Evolutionary conservation across 2,797 vertebrate genomes (phyloP).

Genomic region (Micropoecilia bifurca): DNA sequence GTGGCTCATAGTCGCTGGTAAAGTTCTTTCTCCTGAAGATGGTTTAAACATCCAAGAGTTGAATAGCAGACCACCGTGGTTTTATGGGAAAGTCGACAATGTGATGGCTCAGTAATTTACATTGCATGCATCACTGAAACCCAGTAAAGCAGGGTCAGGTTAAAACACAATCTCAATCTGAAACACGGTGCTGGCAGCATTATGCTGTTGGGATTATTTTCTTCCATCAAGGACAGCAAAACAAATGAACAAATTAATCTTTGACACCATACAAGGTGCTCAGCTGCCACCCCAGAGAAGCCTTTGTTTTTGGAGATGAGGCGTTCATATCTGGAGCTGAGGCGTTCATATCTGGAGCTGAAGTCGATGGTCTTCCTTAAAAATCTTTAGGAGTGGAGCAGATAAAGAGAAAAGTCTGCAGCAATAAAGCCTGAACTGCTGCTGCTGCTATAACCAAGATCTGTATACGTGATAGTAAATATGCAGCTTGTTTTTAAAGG

Average conservation of each 20-base stretch:
- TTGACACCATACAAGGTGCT: not conserved
- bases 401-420: not conserved
- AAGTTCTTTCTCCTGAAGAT: not conserved
- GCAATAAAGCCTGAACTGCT: not conserved
- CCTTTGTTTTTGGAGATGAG: not conserved
- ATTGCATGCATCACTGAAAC: not conserved
- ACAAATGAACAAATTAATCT: not conserved
- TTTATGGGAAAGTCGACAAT: not conserved
- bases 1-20: not conserved
- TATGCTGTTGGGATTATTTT: not conserved
- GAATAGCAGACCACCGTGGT: not conserved
- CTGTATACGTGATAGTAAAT: not conserved
- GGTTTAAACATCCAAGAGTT: not conserved
- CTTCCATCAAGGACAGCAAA: not conserved
- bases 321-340: not conserved
- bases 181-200: not conserved
- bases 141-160: not conserved
- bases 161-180: not conserved
- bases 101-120: not conserved
- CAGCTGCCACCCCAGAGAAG: not conserved
- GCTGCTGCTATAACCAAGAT: not conserved
- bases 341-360: not conserved
- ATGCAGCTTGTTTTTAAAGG: not conserved
- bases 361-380: not conserved
- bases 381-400: not conserved